Evolutionary conservation across 2,797 vertebrate genomes (phyloP).

Genomic region (Hirundo rustica): DNA sequence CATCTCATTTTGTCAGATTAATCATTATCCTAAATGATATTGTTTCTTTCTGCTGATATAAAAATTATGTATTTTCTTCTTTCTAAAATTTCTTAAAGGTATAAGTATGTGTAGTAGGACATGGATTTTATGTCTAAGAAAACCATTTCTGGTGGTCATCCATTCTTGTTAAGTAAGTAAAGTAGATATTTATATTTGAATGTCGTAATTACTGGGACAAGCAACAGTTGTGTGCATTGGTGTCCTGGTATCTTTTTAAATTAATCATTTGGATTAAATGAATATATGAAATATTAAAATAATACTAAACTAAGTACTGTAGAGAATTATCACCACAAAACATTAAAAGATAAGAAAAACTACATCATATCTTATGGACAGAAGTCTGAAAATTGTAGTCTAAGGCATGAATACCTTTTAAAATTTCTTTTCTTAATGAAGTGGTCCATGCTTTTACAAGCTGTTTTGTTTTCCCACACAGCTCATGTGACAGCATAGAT

Average conservation of each 20-base stretch:
- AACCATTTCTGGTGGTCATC: background rate
- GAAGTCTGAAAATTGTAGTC: constrained; percentile 25
- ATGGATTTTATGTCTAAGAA: background rate
- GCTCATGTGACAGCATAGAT: constrained; percentile 27
- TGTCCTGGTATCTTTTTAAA: background rate
- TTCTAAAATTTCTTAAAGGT: background rate
- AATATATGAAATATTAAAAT: background rate
- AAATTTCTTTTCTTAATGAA: constrained; percentile 70
- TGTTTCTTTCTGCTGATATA: background rate
- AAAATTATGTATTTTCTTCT: background rate
- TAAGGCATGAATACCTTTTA: constrained; percentile 9
- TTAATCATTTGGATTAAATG: background rate
- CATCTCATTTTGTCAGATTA: constrained; percentile 61
- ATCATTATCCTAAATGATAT: constrained; percentile 30
- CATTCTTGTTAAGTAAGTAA: background rate
- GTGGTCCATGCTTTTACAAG: constrained; percentile 28
- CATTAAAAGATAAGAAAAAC: background rate
- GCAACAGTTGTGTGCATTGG: background rate
- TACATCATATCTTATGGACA: background rate
- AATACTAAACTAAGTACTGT: background rate
- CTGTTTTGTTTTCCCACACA: constrained; percentile 29
- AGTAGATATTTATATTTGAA: background rate
- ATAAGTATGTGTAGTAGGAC: background rate
- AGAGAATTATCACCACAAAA: background rate
- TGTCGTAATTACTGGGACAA: background rate